Conservation (phyloP, 2,888 invertebrate species). For the Ophion obscuratus region DNA sequence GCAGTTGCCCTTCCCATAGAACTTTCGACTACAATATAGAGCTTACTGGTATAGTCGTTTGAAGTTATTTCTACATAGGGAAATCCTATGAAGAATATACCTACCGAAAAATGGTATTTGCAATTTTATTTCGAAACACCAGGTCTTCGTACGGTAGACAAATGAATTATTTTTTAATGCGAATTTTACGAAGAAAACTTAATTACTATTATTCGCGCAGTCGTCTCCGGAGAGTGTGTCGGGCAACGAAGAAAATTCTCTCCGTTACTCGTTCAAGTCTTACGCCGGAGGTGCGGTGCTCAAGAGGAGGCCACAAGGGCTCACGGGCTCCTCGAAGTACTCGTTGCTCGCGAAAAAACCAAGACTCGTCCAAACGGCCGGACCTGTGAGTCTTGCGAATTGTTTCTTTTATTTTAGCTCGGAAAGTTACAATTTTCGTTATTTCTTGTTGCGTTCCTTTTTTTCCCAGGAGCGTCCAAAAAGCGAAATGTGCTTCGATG, state of each 20-base stretch:
- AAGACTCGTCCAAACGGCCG: slow-evolving; percentile 37
- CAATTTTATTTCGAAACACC: too few relatives aligned
- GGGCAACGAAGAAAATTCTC: slow-evolving; percentile 51
- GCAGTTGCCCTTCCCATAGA: too few relatives aligned
- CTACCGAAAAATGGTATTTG: too few relatives aligned
- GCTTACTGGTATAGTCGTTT: too few relatives aligned
- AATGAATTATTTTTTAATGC: background rate
- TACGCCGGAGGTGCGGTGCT: slow-evolving; percentile 26
- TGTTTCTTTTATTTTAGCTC: background rate
- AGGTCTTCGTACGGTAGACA: background rate
- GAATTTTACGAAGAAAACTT: background rate
- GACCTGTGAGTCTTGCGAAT: slow-evolving; percentile 45
- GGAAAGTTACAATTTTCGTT: background rate
- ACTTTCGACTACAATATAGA: too few relatives aligned
- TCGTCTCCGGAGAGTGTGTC: background rate
- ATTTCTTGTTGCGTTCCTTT: background rate
- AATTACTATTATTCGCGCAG: background rate
- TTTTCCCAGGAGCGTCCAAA: background rate
- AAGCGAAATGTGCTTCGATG: slow-evolving; percentile 67
- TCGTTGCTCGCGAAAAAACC: slow-evolving; percentile 54
- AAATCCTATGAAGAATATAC: too few relatives aligned
- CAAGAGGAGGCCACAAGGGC: slow-evolving; percentile 29
- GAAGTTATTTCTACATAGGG: too few relatives aligned
- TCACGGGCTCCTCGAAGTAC: background rate
- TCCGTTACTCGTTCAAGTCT: slow-evolving; percentile 56